A percentile compares a stretch with the other conserved stretches of the same genome.
Evolutionary conservation across 2,113 vertebrate genomes (phyloP).

Genomic region (Ochotona curzoniae): DNA sequence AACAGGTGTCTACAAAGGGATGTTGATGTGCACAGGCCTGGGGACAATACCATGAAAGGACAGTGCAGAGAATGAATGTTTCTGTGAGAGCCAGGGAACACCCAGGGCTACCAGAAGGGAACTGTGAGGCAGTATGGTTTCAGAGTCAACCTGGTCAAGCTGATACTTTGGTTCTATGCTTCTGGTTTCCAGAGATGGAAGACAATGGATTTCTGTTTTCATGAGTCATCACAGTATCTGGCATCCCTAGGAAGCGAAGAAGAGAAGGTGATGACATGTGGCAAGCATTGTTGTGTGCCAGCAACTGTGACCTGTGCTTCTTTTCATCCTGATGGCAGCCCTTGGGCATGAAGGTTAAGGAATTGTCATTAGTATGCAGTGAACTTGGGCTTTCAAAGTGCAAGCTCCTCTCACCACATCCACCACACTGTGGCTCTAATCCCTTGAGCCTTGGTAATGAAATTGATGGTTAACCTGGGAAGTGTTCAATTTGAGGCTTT

Average conservation of each 20-base stretch:
- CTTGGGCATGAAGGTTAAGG: background rate
- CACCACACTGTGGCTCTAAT: fast-evolving
- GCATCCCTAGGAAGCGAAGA: background rate
- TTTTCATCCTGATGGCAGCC: background rate
- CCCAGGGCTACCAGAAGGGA: background rate
- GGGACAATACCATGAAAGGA: background rate
- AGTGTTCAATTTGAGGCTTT: slow-evolving; percentile 5
- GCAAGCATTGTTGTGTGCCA: background rate
- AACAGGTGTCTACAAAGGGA: background rate
- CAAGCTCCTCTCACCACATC: background rate
- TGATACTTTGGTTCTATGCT: background rate
- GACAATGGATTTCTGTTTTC: background rate
- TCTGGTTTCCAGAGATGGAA: background rate
- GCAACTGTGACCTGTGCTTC: background rate
- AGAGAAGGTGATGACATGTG: background rate
- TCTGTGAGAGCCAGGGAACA: too few species aligned
- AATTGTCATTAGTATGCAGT: background rate
- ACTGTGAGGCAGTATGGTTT: background rate
- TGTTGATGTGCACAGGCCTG: background rate
- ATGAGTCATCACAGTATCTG: background rate
- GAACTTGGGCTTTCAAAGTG: background rate
- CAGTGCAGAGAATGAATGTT: background rate
- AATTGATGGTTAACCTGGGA: slow-evolving; percentile 34
- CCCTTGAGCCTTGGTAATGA: background rate
- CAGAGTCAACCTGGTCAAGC: background rate